A percentile compares a stretch with the other conserved stretches of the same genome.
Conservation (phyloP, 2,888 invertebrate species). For the Quadriops clusia region DNA sequence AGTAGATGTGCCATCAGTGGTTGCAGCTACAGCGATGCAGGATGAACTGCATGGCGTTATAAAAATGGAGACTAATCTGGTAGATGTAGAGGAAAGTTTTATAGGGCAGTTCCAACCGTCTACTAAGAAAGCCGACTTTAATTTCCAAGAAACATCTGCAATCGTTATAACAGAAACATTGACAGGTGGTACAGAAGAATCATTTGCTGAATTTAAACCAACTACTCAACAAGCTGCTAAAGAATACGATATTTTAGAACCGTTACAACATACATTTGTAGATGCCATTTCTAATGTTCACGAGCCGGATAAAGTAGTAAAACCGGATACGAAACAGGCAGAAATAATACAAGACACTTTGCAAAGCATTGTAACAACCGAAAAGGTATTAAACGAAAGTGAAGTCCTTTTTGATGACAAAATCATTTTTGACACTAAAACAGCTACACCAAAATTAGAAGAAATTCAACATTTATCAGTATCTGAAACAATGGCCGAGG, state of each 20-base stretch:
- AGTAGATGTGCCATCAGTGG: conserved; percentile 21
- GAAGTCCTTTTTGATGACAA: conserved; percentile 32
- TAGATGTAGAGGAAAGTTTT: conserved; percentile 39
- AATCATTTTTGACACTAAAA: conserved; percentile 27
- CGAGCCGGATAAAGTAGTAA: no score
- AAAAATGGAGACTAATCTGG: conserved; percentile 31
- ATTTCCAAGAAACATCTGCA: conserved; percentile 43
- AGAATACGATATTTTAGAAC: conserved; percentile 16
- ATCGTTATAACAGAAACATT: conserved; percentile 32
- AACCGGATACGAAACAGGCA: conserved; percentile 24
- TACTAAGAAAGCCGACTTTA: conserved; percentile 41
- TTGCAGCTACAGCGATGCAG: conserved; percentile 26
- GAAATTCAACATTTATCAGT: conserved; percentile 36
- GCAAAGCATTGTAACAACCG: conserved; percentile 34
- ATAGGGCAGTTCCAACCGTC: conserved; percentile 36
- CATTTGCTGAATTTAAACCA: conserved; percentile 12
- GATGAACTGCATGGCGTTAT: conserved; percentile 34
- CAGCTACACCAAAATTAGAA: conserved; percentile 33
- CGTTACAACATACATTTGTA: no score
- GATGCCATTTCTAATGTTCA: no score
- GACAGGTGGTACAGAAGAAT: conserved; percentile 15
- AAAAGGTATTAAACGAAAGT: conserved; percentile 37
- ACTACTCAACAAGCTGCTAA: conserved; percentile 16
- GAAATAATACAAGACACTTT: conserved; percentile 32
- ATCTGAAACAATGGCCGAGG: conserved; percentile 22